phyloP scores from a whole-genome alignment of 2,797 vertebrate species.

The Sphenopsis melanotis region DNA sequence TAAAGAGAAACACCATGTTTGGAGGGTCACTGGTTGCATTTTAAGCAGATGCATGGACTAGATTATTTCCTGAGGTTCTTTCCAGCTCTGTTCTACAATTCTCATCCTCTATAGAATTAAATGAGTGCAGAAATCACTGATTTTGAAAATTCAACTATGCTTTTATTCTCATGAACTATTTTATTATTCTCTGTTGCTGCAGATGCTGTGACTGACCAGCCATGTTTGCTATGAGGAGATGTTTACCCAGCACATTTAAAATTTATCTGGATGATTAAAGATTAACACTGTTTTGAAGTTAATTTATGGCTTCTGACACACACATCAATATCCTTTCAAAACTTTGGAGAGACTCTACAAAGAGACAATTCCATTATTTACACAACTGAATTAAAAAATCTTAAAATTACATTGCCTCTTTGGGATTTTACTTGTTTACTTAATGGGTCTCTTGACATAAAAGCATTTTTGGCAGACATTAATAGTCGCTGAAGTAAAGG shows the following conservation, averaged over 20 bases:
- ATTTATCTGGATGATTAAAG: neutral
- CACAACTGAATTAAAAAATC: neutral
- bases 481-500: neutral
- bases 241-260: neutral
- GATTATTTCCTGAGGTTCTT: neutral
- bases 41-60: neutral
- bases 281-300: slow-evolving; percentile 11
- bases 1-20: neutral
- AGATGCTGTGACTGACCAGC: neutral
- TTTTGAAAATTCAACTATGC: neutral
- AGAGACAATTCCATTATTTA: slow-evolving; percentile 28
- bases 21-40: neutral
- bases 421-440: slow-evolving; percentile 10
- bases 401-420: neutral
- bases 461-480: slow-evolving; percentile 48
- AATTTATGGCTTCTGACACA: neutral
- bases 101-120: neutral
- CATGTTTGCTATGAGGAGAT: neutral
- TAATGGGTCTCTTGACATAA: neutral
- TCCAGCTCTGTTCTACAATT: neutral
- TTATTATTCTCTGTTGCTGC: neutral
- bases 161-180: neutral
- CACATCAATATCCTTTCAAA: slow-evolving; percentile 9
- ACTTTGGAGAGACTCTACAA: neutral
- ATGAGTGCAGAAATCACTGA: neutral